A percentile compares a stretch with the other conserved stretches of the same genome.
These are phyloP conservation scores for Eristalinus aeneus DNA, from an alignment of 2,888 invertebrate species.

Conservation along the genomic window DNA sequence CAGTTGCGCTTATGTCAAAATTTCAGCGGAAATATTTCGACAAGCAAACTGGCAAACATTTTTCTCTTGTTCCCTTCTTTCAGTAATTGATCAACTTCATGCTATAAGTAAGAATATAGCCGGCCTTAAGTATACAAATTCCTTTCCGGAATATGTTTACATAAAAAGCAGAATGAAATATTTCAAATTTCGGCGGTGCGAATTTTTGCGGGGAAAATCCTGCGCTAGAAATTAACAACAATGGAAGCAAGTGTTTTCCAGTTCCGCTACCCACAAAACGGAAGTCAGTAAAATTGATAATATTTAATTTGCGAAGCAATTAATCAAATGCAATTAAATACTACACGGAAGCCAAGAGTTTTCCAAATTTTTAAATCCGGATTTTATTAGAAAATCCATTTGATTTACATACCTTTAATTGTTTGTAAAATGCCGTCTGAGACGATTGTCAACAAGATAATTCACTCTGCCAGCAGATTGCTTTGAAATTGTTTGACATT, in stretches of 20 bases:
- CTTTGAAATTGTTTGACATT: conserved; percentile 58
- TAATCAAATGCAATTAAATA: not conserved
- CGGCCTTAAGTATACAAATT: not conserved
- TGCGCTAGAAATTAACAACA: conserved; percentile 41
- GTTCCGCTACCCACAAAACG: conserved; percentile 73
- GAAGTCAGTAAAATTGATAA: conserved; percentile 74
- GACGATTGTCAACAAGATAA: conserved; percentile 25
- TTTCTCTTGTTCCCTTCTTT: not conserved
- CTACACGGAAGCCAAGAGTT: conserved; percentile 4
- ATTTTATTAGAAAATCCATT: not conserved
- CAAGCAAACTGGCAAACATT: conserved; percentile 20
- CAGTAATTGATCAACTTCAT: not conserved
- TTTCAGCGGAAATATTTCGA: conserved; percentile 52
- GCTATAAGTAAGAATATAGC: not conserved
- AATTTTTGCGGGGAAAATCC: conserved; percentile 41
- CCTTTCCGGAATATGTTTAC: not conserved
- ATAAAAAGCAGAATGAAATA: not conserved
- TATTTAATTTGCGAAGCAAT: conserved; percentile 64
- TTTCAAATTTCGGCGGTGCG: not conserved
- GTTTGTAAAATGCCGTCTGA: conserved; percentile 19
- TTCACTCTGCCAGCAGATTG: conserved; percentile 26
- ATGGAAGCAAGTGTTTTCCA: conserved; percentile 72
- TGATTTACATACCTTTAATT: conserved; percentile 42
- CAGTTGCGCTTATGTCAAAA: conserved; percentile 48
- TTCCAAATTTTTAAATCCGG: conserved; percentile 11